Base-by-base conservation (phyloP, 2,888 invertebrate species). In the Andrena trimmerana region DNA sequence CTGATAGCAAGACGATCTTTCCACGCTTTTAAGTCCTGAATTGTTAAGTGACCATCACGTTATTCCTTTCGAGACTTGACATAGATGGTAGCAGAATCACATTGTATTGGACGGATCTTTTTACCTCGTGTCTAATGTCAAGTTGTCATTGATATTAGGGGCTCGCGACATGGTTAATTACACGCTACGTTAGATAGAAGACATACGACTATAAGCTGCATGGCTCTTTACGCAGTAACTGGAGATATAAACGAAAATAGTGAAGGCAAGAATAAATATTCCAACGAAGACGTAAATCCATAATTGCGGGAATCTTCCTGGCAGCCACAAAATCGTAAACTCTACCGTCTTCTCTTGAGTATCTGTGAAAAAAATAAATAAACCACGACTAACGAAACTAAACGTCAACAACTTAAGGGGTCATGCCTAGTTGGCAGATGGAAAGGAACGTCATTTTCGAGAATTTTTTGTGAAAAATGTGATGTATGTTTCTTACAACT, bases 321-420 rank as follows among this genome's bases (percentile, higher is more conserved):
- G 97, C 52, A 97, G 96, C 97, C 97, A 97, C 76, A 97, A 95
- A 50, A 97, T 96, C n/a, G 96, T 96, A 93, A 97, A 97, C 70
- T 95, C 95, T 87, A 97, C 88, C 48, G 94, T 93, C 86, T 95
- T 95, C 82, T 95, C 95, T 92, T 94, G 94, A 85, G 95, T 95
- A 92, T 96, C 97, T 97, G 95, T 16, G 42, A 42, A 70, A 96
- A 96, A 87, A 96, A 87, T 88, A 88, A 70, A 50, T 42, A 31
- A 33, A 42, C 0, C 3, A 69, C 54, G 31, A 60, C 65, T 27
- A 13, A 13, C 31, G 27, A 8, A 54, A 52, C 36, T 10, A 20
- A 29, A 24, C 1, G 8, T 42, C 42, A 24, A 69, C 8, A 29
- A 42, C 1, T 50, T n/a, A n/a, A 36, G 10, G 36, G 31, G 29